Evolutionary conservation across 2,113 vertebrate species (phyloP).

Genomic region (Camelus bactrianus): DNA sequence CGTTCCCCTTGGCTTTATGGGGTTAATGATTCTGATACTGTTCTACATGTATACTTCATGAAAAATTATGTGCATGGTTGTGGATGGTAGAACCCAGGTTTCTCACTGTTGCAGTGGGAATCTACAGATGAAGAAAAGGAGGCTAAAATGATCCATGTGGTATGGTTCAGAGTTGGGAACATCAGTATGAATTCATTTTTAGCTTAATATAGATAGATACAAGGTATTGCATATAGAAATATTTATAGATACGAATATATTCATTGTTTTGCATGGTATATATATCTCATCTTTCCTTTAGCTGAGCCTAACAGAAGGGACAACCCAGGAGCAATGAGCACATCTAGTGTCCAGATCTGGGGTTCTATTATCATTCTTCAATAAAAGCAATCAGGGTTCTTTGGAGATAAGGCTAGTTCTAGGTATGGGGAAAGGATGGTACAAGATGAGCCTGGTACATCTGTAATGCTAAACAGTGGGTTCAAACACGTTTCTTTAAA

Average conservation of each 20-base stretch:
- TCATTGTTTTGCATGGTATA: too few species aligned
- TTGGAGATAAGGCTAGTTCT: neutral
- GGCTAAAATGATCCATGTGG: neutral
- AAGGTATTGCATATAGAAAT: neutral
- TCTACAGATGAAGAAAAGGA: neutral
- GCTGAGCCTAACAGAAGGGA: neutral
- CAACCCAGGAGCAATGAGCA: neutral
- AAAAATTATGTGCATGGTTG: neutral
- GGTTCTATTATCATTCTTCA: neutral
- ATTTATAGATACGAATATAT: neutral
- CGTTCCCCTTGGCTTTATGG: neutral
- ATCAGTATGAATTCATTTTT: neutral
- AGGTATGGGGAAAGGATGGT: neutral
- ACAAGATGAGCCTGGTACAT: neutral
- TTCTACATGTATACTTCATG: neutral
- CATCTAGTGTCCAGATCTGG: neutral
- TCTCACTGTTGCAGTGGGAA: neutral
- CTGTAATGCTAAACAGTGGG: neutral
- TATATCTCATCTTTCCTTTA: neutral
- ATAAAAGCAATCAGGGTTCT: neutral
- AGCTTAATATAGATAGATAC: neutral
- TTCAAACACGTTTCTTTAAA: neutral
- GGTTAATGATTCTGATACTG: too few species aligned
- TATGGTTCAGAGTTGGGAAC: neutral
- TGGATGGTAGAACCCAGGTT: neutral